Evolutionary conservation across 2,888 invertebrate genomes (phyloP), one percentile per base, ranked within the genome.

Genomic region (Julus scanicus): DNA sequence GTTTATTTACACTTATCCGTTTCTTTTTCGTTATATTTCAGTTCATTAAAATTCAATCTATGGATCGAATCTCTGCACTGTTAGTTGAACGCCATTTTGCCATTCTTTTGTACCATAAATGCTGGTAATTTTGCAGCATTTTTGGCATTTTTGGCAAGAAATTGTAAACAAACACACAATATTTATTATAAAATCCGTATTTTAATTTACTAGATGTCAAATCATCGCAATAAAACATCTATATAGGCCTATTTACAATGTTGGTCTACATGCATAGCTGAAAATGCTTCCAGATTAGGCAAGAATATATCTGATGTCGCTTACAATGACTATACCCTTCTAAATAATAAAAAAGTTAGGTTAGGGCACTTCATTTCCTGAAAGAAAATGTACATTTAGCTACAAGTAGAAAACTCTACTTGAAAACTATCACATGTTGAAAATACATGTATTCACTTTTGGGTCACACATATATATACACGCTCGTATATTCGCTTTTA

Each of bases 281-380:
- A 80, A 80, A 37, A 80, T 80, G 80, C 37, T 37, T 80, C 29
- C 37, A 80, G 37, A 80, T 80, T 80, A 80, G 80, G 80, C 80
- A 80, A 80, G 80, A 80, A 80, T 80, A 80, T 80, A 80, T 80
- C 37, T 80, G 63, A 80, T 80, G 80, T 80, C 15, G 80, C 15
- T 39, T 80, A 80, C 80, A 37, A 80, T 80, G 80, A 80, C 80
- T 80, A 80, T 80, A 80, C 37, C 80, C 80, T 80, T 80, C 15
- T 80, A 37, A 37, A 15, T 80, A 37, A 80, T 37, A 37, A 80
- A 80, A 80, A 80, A 80, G 37, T 80, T 39, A 80, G 29, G 29
- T 29, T 80, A 39, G 80, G 80, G 80, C 80, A 80, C 80, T 39
- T 80, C 29, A 80, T 80, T 29, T 39, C 80, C 37, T 37, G 80